Evolutionary conservation across 2,797 vertebrate genomes (phyloP).

Genomic region (Gallinago nigripennis): DNA sequence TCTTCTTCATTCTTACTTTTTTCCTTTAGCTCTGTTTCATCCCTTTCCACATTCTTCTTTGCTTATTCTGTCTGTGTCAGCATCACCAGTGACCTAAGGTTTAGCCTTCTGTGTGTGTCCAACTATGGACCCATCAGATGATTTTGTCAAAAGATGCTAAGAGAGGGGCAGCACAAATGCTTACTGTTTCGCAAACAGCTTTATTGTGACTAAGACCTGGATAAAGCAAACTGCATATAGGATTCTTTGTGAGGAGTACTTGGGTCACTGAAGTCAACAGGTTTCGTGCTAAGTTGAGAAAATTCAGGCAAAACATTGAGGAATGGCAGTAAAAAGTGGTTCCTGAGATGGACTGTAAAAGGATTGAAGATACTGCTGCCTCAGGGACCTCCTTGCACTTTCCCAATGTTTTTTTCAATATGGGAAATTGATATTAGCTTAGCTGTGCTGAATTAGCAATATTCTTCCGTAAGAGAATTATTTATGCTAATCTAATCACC

Average conservation of each 20-base stretch:
- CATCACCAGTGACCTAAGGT: fast-evolving
- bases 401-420: not conserved
- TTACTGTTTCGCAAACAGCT: not conserved
- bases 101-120: not conserved
- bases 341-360: not conserved
- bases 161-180: not conserved
- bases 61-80: not conserved
- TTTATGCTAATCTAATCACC: not conserved
- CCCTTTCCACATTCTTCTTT: not conserved
- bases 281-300: not conserved
- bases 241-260: not conserved
- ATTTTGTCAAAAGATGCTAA: not conserved
- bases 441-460: not conserved
- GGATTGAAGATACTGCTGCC: not conserved
- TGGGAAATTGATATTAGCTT: not conserved
- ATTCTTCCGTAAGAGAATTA: not conserved
- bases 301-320: not conserved
- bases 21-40: not conserved
- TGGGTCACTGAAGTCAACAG: not conserved
- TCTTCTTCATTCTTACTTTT: not conserved
- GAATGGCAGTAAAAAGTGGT: not conserved
- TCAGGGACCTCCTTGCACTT: not conserved
- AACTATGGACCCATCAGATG: not conserved
- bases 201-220: not conserved
- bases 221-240: not conserved